Conservation (phyloP, 1,140 invertebrate genomes). For the Solen grandis region DNA sequence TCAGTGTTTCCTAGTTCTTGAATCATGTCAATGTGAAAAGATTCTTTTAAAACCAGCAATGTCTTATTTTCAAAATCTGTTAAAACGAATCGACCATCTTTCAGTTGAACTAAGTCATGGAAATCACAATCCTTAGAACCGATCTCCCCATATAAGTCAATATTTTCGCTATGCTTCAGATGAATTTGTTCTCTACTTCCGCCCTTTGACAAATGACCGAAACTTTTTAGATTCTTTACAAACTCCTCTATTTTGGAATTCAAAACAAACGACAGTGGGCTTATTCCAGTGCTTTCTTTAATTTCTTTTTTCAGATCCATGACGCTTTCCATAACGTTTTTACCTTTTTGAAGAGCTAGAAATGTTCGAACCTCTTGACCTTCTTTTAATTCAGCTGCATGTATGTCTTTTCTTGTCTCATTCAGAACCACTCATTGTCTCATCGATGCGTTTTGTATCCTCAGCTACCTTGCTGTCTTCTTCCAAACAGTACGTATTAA, state of each 20-base stretch:
- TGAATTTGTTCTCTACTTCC: not conserved
- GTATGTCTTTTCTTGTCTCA: not conserved
- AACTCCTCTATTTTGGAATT: conserved; percentile 16
- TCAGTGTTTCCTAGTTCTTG: not conserved
- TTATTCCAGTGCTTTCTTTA: not conserved
- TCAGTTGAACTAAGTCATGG: not conserved
- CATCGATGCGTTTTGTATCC: conserved; percentile 8
- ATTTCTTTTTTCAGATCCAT: not conserved
- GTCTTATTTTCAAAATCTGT: conserved; percentile 29
- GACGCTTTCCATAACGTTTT: not conserved
- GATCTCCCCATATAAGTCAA: not conserved
- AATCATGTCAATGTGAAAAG: not conserved
- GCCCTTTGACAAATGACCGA: not conserved
- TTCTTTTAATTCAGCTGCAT: not conserved
- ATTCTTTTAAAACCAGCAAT: not conserved
- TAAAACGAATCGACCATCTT: not conserved
- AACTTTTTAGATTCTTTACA: conserved; percentile 1
- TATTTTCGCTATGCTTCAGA: not conserved
- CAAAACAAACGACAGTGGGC: not conserved
- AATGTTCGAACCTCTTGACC: not conserved
- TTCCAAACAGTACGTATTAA: conserved; percentile 33
- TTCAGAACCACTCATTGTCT: not conserved
- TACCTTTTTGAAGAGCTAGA: not conserved
- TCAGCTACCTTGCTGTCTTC: conserved; percentile 12
- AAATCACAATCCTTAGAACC: not conserved